phyloP scores from a whole-genome alignment of 2,888 invertebrate species.

The Caenorhabditis auriculariae region DNA sequence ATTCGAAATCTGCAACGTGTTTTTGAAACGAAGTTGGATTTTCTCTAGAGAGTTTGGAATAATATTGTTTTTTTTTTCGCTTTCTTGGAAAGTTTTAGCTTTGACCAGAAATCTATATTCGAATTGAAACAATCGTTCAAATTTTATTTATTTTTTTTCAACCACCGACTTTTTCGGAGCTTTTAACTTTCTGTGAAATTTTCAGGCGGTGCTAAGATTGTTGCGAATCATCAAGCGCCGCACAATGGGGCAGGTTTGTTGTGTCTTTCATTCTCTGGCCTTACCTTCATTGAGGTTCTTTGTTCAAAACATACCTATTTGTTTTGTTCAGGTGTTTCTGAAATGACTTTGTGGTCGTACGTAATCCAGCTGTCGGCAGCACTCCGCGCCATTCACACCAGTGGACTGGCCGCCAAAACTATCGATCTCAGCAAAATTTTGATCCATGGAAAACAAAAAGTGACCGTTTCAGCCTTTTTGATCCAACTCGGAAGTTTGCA shows the following conservation, averaged over 20 bases:
- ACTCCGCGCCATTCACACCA: slow-evolving; percentile 83
- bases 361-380: slow-evolving; percentile 93
- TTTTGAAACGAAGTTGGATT: too few species aligned
- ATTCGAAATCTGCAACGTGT: too few species aligned
- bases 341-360: slow-evolving; percentile 89
- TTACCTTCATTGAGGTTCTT: too few species aligned
- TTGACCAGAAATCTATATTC: not conserved
- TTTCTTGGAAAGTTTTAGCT: not conserved
- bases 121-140: not conserved
- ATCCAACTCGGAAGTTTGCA: slow-evolving; percentile 1
- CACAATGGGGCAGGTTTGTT: too few species aligned
- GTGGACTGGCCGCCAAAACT: slow-evolving; percentile 78
- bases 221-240: too few species aligned
- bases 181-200: too few species aligned
- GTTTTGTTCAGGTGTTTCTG: slow-evolving; percentile 74
- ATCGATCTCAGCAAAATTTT: slow-evolving; percentile 87
- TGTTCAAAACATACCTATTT: too few species aligned
- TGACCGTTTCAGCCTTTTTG: slow-evolving; percentile 4
- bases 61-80: too few species aligned
- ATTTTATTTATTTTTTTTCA: not conserved
- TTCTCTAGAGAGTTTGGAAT: too few species aligned
- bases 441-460: slow-evolving; percentile 60
- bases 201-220: slow-evolving; percentile 16
- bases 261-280: too few species aligned
- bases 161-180: too few species aligned